Percentiles rank a stretch among this genome's conserved stretches.
phyloP scores from a whole-genome alignment of 2,113 vertebrate species.

The Aspidoscelis tigris region DNA sequence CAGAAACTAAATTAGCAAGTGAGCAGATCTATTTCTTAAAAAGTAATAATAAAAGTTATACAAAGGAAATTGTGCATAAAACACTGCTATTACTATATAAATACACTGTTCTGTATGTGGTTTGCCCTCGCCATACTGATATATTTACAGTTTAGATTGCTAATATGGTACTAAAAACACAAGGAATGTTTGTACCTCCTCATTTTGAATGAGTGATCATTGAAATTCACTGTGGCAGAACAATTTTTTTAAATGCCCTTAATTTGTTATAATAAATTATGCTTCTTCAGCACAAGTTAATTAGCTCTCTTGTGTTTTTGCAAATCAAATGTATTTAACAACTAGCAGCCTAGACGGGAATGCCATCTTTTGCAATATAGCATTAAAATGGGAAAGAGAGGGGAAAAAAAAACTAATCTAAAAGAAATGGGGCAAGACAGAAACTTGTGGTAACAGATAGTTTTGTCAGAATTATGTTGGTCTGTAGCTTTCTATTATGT shows the following conservation, averaged over 20 bases:
- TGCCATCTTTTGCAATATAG: conserved; percentile 61
- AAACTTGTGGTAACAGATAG: not conserved
- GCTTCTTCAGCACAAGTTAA: conserved; percentile 70
- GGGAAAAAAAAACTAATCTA: conserved; percentile 49
- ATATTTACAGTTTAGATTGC: conserved; percentile 47
- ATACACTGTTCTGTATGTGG: conserved; percentile 20
- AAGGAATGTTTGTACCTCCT: conserved; percentile 54
- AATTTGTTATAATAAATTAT: conserved; percentile 67
- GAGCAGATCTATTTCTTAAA: conserved; percentile 4
- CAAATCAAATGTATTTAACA: conserved; percentile 69
- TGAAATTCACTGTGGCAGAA: conserved; percentile 60
- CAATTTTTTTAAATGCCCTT: conserved; percentile 64
- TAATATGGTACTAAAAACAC: conserved; percentile 63
- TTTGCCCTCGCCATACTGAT: conserved; percentile 49
- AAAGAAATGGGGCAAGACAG: conserved; percentile 44
- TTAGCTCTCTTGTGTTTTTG: conserved; percentile 63
- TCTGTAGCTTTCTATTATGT: conserved; percentile 15
- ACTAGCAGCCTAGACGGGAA: conserved; percentile 55
- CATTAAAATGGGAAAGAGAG: conserved; percentile 20
- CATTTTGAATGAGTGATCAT: conserved; percentile 61
- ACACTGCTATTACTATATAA: conserved; percentile 11
- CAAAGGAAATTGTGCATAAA: not conserved
- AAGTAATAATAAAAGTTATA: conserved; percentile 7
- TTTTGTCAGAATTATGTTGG: not conserved
- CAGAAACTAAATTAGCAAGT: conserved; percentile 23